Evolutionary conservation across 1,140 invertebrate genomes (phyloP).

Genomic region (Drosophila lowei): DNA sequence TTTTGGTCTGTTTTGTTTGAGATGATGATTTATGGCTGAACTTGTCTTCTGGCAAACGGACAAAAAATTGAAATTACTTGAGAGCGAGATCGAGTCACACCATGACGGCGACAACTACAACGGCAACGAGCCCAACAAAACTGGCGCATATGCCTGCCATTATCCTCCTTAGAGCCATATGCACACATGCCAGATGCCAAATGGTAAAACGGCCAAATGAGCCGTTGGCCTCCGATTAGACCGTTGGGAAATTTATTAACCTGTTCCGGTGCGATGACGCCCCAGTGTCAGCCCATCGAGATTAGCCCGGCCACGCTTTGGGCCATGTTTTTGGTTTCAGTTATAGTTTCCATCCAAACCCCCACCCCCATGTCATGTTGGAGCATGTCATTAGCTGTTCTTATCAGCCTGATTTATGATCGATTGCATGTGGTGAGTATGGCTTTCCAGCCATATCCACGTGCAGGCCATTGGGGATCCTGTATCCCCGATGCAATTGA

Average conservation of each 20-base stretch:
- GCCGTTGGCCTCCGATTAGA: conserved; percentile 33
- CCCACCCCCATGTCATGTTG: conserved; percentile 10
- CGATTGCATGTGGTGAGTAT: conserved; percentile 35
- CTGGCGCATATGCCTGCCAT: too few species aligned
- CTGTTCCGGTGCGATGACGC: conserved; percentile 70
- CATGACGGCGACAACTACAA: conserved; percentile 2
- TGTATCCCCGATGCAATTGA: conserved; percentile 21
- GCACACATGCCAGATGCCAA: conserved; percentile 41
- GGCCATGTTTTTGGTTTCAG: conserved; percentile 24
- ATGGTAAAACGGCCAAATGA: conserved; percentile 46
- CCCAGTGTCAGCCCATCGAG: conserved; percentile 54
- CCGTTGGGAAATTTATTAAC: conserved; percentile 76
- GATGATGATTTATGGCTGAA: conserved; percentile 78
- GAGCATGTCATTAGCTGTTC: conserved; percentile 15
- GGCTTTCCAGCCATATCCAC: conserved; percentile 3
- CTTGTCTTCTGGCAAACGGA: conserved; percentile 69
- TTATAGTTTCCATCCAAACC: neutral
- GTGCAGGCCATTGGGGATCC: conserved; percentile 14
- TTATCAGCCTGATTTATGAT: conserved; percentile 56
- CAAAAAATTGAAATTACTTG: conserved; percentile 55
- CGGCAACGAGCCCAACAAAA: too few species aligned
- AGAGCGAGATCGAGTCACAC: conserved; percentile 41
- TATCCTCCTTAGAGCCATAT: conserved; percentile 15
- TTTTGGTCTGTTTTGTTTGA: conserved; percentile 50
- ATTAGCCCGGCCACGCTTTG: conserved; percentile 50